These are phyloP conservation scores for Ormia ochracea DNA, from an alignment of 2,888 invertebrate species.

Conservation along the genomic window DNA sequence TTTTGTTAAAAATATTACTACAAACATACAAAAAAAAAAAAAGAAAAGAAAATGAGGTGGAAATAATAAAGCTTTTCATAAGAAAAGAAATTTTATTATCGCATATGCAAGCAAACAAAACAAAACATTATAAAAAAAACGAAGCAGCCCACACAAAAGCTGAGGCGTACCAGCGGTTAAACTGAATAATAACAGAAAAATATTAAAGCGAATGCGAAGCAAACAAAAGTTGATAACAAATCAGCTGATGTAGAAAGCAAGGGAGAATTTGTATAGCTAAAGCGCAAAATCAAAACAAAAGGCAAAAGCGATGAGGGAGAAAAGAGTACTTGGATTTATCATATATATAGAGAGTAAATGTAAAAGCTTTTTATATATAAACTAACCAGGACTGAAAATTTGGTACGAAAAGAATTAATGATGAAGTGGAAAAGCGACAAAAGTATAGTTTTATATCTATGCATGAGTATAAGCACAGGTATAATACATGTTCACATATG, in stretches of 20 bases:
- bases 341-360: not conserved
- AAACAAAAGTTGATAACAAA: not conserved
- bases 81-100: not conserved
- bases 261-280: not conserved
- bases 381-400: not conserved
- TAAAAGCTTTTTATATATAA: not conserved
- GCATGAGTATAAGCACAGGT: no score
- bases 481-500: no score
- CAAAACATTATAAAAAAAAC: constrained; percentile 5
- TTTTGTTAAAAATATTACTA: constrained; percentile 42
- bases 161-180: constrained; percentile 42
- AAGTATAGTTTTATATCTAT: no score
- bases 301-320: not conserved
- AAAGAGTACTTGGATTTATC: not conserved
- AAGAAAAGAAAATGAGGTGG: not conserved
- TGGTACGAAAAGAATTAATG: not conserved
- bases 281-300: constrained; percentile 26
- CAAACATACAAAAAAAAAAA: constrained; percentile 9
- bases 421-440: no score
- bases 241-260: constrained; percentile 43
- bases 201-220: no score
- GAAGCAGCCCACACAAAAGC: constrained; percentile 43
- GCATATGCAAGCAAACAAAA: not conserved
- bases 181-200: constrained; percentile 25
- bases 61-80: constrained; percentile 28